A percentile compares a stretch with the other conserved stretches of the same genome.
Evolutionary conservation across 2,797 vertebrate genomes (phyloP).

Genomic region (Hybognathus amarus): DNA sequence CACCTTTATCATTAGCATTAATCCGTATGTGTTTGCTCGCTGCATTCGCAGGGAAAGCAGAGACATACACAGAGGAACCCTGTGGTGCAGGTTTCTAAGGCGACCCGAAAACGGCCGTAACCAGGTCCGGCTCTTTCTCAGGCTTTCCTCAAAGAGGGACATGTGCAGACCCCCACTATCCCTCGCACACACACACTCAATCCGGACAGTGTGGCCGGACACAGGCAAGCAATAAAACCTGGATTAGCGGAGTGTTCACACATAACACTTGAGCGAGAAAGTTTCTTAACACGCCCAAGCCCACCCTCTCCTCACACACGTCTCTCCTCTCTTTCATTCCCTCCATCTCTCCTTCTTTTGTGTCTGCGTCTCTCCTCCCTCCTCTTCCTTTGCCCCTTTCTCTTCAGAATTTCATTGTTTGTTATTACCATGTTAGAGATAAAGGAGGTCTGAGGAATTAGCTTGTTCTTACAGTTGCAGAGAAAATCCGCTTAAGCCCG

Average conservation of each 20-base stretch:
- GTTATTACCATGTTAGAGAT: constrained; percentile 75
- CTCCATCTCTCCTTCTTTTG: constrained; percentile 67
- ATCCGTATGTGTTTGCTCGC: constrained; percentile 59
- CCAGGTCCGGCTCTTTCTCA: constrained; percentile 95
- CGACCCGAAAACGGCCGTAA: constrained; percentile 91
- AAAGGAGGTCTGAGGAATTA: constrained; percentile 80
- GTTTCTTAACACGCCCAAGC: constrained; percentile 80
- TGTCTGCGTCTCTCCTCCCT: constrained; percentile 68
- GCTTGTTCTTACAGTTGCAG: constrained; percentile 74
- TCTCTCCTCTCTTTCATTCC: constrained; percentile 65
- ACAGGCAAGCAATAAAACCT: constrained; percentile 87
- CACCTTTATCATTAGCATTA: constrained; percentile 34
- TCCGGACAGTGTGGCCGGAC: constrained; percentile 81
- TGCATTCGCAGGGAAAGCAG: constrained; percentile 60
- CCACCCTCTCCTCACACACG: constrained; percentile 72
- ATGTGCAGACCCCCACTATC: constrained; percentile 83
- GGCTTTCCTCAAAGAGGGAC: constrained; percentile 90
- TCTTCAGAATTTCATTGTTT: constrained; percentile 71
- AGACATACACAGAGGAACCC: constrained; percentile 85
- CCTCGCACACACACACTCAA: constrained; percentile 64
- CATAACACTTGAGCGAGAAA: constrained; percentile 74
- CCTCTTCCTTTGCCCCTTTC: constrained; percentile 73
- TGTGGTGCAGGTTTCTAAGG: constrained; percentile 93
- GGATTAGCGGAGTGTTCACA: constrained; percentile 84
- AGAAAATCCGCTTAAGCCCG: constrained; percentile 71